Evolutionary conservation across 2,797 vertebrate genomes (phyloP).

Genomic region (Enteromius paludinosus): DNA sequence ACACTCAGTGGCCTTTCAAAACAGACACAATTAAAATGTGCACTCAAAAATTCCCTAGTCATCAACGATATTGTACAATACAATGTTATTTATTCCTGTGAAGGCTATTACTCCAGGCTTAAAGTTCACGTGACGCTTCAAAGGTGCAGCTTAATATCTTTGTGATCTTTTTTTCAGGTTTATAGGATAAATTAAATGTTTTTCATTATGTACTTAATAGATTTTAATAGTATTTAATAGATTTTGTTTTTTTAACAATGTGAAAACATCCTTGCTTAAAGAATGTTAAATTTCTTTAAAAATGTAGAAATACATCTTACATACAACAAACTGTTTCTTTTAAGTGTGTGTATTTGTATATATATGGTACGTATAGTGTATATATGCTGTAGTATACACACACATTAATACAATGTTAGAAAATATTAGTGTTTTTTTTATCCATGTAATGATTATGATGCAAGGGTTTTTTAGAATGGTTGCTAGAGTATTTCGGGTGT

Average conservation of each 20-base stretch:
- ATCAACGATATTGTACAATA: neutral
- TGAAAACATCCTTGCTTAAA: neutral
- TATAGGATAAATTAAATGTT: neutral
- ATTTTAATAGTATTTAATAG: too few species aligned
- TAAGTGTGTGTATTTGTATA: neutral
- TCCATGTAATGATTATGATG: neutral
- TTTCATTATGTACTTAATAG: too few species aligned
- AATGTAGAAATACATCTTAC: neutral
- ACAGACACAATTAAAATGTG: slow-evolving; percentile 16
- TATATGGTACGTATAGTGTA: too few species aligned
- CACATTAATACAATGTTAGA: neutral
- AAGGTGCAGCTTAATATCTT: neutral
- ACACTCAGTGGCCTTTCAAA: neutral
- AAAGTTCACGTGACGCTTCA: neutral
- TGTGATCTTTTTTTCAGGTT: neutral
- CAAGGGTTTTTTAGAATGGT: neutral
- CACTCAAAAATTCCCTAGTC: neutral
- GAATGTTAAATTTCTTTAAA: neutral
- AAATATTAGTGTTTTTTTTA: neutral
- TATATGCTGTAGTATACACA: neutral
- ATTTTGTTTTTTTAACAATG: too few species aligned
- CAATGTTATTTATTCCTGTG: neutral
- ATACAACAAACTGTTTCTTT: neutral
- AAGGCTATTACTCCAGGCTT: neutral
- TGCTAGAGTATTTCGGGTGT: neutral